Evolutionary conservation across 2,797 vertebrate species (phyloP), one percentile per base, ranked within the genome.

Genomic region (Molossus molossus): DNA sequence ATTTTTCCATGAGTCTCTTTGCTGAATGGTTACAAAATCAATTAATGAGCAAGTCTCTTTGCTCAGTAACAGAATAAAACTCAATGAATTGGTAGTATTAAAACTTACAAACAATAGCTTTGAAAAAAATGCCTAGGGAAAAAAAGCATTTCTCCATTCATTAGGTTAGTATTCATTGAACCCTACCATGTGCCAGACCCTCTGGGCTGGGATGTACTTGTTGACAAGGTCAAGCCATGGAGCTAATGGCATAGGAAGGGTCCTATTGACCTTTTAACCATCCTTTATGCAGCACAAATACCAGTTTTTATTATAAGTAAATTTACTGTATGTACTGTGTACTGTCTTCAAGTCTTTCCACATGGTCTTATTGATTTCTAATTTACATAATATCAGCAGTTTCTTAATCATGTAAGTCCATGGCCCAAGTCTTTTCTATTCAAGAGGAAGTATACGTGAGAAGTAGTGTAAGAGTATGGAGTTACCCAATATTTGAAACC

Each of bases 1-100:
- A 70, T 10, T 89, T 79, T n/a, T 81, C 9, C 29, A 27, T 0
- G 0, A 5, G 12, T 15, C n/a, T 4, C 27, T 67, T 91, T 45
- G 23, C 60, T 57, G 27, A 83, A 87, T 73, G 29, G 10, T 58
- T 91, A 65, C 23, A 69, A 81, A 92, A 90, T 91, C 65, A 79
- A 57, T 72, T 21, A 84, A 4, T 23, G 37, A 90, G 17, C 23
- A 92, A 57, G 2, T 0, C 23, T 75, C 6, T 57, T 57, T 62
- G 15, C 75, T 85, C 10, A 76, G 12, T 72, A 67, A 81, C 5
- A 90, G 9, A 96, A 80, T 48, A 6, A 79, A 80, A 83, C 58
- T 58, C 50, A 87, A 27, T 87, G 6, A 92, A 58, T 55, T 3
- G 6, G 29, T 57, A 87, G 8, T 21, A 48, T 79, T 62, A 76